Conservation (phyloP, 2,797 vertebrate species). For the Parauchenoglanis punctatus region DNA sequence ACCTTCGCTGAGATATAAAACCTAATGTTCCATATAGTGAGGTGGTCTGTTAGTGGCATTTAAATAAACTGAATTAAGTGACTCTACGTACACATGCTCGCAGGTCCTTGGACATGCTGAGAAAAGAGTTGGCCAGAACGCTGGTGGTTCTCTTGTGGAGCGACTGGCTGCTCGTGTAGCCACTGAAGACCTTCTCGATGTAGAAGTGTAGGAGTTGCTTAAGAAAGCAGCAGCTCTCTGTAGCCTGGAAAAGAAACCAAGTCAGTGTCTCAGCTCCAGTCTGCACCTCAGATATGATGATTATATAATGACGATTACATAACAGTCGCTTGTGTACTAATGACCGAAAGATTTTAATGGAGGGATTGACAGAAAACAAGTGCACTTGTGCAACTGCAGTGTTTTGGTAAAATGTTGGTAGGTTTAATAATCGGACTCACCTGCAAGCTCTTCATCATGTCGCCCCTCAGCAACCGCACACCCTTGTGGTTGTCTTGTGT, state of each 20-base stretch:
- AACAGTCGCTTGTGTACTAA: not conserved
- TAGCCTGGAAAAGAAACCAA: conserved; percentile 61
- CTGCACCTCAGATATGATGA: not conserved
- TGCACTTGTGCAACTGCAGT: too few species aligned
- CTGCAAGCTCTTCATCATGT: conserved; percentile 65
- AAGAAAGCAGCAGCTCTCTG: conserved; percentile 78
- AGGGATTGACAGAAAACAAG: not conserved
- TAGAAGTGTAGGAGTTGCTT: conserved; percentile 77
- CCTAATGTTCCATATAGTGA: not conserved
- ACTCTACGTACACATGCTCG: conserved; percentile 75
- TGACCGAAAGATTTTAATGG: not conserved
- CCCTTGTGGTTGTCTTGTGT: conserved; percentile 65
- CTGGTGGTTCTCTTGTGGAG: conserved; percentile 71
- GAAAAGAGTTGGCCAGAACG: conserved; percentile 78
- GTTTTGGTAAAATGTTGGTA: not conserved
- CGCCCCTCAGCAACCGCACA: conserved; percentile 68
- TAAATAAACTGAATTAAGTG: not conserved
- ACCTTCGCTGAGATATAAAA: not conserved
- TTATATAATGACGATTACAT: not conserved
- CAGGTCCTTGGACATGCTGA: conserved; percentile 73
- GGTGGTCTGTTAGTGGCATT: not conserved
- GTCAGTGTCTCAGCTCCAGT: not conserved
- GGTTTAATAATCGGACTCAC: conserved; percentile 60
- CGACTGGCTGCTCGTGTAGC: conserved; percentile 61
- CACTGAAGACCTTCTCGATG: conserved; percentile 76